phyloP scores from a whole-genome alignment of 2,888 invertebrate species.

The Drosophila prostipennis region DNA sequence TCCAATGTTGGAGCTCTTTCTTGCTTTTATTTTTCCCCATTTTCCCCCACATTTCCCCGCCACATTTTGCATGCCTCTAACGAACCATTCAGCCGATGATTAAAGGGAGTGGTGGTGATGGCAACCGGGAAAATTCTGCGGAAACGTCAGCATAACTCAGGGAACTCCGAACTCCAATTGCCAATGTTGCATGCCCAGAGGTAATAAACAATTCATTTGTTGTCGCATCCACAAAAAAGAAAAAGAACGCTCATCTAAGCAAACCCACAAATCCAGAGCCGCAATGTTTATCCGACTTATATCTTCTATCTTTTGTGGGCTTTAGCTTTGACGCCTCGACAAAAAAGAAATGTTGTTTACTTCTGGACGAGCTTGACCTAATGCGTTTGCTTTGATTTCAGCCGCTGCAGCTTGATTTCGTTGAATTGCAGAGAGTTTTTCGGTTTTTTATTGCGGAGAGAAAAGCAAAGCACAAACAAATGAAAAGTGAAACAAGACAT shows the following conservation, averaged over 20 bases:
- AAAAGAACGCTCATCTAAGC: slow-evolving; percentile 18
- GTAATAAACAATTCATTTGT: slow-evolving; percentile 71
- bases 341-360: slow-evolving; percentile 55
- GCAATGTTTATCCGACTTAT: slow-evolving; percentile 33
- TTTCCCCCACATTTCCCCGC: slow-evolving; percentile 16
- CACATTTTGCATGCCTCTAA: slow-evolving; percentile 70
- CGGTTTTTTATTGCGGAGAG: slow-evolving; percentile 2
- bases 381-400: slow-evolving; percentile 59
- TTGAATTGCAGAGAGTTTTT: slow-evolving; percentile 52
- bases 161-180: slow-evolving; percentile 38
- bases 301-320: slow-evolving; percentile 13
- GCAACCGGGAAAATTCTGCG: slow-evolving; percentile 40
- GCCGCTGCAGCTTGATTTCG: slow-evolving; percentile 50
- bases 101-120: slow-evolving; percentile 24
- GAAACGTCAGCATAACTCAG: slow-evolving; percentile 57
- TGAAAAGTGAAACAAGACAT: slow-evolving; percentile 48
- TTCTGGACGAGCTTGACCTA: slow-evolving; percentile 52
- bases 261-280: slow-evolving; percentile 16
- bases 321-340: slow-evolving; percentile 54
- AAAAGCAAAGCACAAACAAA: slow-evolving; percentile 17
- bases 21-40: slow-evolving; percentile 41
- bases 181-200: slow-evolving; percentile 55
- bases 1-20: slow-evolving; percentile 9
- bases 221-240: slow-evolving; percentile 60
- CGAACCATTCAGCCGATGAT: slow-evolving; percentile 65